Evolutionary conservation across 2,113 vertebrate species (phyloP).

Genomic region (Lophura nycthemera): DNA sequence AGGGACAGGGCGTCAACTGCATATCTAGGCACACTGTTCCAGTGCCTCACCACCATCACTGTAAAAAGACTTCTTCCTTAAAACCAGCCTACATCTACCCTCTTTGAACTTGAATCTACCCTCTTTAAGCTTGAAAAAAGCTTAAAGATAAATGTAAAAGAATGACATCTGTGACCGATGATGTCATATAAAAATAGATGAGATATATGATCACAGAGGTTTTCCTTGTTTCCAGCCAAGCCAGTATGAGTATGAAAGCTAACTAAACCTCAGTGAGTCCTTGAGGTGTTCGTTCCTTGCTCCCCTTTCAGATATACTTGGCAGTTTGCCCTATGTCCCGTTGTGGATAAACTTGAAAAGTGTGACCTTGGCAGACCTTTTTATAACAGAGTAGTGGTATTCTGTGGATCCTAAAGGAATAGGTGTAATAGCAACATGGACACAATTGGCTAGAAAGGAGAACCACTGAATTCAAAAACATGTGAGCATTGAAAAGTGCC

Average conservation of each 20-base stretch:
- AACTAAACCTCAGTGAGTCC: background rate
- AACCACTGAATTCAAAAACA: background rate
- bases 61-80: no score
- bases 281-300: background rate
- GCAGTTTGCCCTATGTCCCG: background rate
- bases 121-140: no score
- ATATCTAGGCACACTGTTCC: no score
- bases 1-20: no score
- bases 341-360: background rate
- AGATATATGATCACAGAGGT: background rate
- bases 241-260: background rate
- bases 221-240: background rate
- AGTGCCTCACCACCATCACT: no score
- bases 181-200: background rate
- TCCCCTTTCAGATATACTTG: background rate
- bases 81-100: no score
- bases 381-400: background rate
- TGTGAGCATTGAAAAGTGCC: background rate
- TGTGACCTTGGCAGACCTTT: background rate
- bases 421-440: background rate
- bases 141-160: background rate
- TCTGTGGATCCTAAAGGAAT: background rate
- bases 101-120: no score
- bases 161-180: background rate
- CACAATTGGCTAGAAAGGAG: background rate